Conservation (phyloP, 2,113 vertebrate species). For the Ardeotis arabs region DNA sequence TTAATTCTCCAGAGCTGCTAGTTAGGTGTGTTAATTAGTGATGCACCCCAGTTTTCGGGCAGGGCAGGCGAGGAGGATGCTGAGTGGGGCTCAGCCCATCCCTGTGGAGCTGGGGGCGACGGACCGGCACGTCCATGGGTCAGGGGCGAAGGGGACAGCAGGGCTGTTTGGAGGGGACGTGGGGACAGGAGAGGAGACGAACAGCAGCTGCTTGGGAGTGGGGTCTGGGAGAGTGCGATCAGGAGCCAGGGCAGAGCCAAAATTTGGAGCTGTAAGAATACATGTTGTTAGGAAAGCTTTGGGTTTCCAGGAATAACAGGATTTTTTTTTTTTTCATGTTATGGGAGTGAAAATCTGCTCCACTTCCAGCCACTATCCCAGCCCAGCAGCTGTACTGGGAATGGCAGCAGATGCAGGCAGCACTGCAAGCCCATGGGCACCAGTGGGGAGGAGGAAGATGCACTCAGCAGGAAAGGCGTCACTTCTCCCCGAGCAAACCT, state of each 20-base stretch:
- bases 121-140: not conserved
- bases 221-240: fast-evolving
- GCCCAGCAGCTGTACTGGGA: not conserved
- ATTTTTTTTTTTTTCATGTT: not conserved
- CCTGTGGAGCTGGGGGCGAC: not conserved
- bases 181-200: not conserved
- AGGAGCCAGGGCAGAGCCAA: not conserved
- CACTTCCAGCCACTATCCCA: not conserved
- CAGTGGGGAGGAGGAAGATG: not conserved
- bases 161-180: not conserved
- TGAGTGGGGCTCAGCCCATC: not conserved
- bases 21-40: not conserved
- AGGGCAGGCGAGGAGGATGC: not conserved
- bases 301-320: not conserved
- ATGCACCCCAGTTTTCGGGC: fast-evolving
- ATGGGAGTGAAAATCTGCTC: not conserved
- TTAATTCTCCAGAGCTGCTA: not conserved
- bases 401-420: not conserved
- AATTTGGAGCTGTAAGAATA: not conserved
- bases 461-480: not conserved
- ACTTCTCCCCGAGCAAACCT: not conserved
- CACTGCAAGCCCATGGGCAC: not conserved
- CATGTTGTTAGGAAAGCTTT: not conserved
- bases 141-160: not conserved
- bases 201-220: not conserved